Conservation (phyloP, 2,113 vertebrate species). For the Equus quagga region DNA sequence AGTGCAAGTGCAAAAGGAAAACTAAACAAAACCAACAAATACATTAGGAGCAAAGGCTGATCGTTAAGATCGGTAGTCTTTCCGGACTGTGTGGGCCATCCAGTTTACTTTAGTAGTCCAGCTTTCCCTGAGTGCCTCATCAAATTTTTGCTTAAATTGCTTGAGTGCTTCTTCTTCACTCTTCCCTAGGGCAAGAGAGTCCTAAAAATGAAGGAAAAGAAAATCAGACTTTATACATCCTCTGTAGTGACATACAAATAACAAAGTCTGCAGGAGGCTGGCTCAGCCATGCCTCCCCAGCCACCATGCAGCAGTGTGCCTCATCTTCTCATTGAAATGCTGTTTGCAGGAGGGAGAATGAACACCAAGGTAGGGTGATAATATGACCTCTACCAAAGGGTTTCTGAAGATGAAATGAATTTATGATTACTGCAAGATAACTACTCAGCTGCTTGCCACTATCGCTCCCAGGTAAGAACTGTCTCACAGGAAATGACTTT, state of each 20-base stretch:
- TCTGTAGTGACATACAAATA: not conserved
- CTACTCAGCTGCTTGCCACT: not conserved
- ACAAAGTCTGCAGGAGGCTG: not conserved
- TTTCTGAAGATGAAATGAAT: constrained; percentile 37
- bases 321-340: not conserved
- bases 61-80: constrained; percentile 95
- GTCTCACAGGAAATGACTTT: not conserved
- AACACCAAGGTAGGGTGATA: not conserved
- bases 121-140: constrained; percentile 98
- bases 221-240: not conserved
- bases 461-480: not conserved
- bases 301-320: not conserved
- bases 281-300: not conserved
- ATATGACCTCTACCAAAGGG: not conserved
- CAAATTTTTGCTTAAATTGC: constrained; percentile 99
- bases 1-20: constrained; percentile 85
- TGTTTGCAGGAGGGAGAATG: not conserved
- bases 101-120: constrained; percentile 99
- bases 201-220: constrained; percentile 85
- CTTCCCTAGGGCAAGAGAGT: constrained; percentile 98
- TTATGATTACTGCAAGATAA: not conserved
- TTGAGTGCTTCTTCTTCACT: constrained; percentile 98
- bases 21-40: constrained; percentile 19
- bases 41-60: not conserved
- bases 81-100: constrained; percentile 99